phyloP scores from a whole-genome alignment of 2,797 vertebrate species.

The Pangasius krempfi region DNA sequence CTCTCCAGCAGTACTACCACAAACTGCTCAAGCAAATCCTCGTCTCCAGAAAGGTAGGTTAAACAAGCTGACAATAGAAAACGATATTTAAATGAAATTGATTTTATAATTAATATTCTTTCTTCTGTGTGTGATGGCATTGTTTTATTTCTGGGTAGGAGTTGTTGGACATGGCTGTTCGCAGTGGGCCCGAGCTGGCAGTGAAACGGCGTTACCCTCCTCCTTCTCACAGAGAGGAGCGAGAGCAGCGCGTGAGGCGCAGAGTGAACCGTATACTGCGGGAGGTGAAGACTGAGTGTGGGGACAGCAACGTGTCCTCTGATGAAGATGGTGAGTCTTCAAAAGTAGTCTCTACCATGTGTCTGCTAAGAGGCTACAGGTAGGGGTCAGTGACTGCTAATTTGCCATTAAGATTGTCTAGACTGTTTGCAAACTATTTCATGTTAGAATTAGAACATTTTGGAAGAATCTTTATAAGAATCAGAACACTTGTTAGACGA shows the following conservation, averaged over 20 bases:
- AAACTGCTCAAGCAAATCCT: constrained; percentile 93
- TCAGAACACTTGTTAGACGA: neutral
- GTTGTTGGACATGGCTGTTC: constrained; percentile 86
- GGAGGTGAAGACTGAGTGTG: constrained; percentile 93
- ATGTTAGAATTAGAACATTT: neutral
- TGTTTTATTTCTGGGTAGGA: constrained; percentile 72
- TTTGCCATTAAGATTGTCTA: neutral
- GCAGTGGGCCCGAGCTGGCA: constrained; percentile 82
- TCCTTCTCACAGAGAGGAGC: constrained; percentile 79
- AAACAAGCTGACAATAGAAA: neutral
- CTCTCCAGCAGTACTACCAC: constrained; percentile 95
- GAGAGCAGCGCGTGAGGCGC: constrained; percentile 83
- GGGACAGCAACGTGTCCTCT: constrained; percentile 89
- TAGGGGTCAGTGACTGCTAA: neutral
- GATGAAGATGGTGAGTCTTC: constrained; percentile 89
- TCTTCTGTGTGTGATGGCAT: neutral
- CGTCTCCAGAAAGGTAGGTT: constrained; percentile 86
- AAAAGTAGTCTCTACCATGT: neutral
- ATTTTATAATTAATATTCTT: neutral
- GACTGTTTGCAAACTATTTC: neutral
- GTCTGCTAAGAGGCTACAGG: neutral
- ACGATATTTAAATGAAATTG: neutral
- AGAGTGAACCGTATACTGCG: constrained; percentile 86
- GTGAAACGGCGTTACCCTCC: constrained; percentile 76
- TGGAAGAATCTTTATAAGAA: neutral